Conservation (phyloP, 2,113 vertebrate genomes). For the Oryzias woworae region DNA sequence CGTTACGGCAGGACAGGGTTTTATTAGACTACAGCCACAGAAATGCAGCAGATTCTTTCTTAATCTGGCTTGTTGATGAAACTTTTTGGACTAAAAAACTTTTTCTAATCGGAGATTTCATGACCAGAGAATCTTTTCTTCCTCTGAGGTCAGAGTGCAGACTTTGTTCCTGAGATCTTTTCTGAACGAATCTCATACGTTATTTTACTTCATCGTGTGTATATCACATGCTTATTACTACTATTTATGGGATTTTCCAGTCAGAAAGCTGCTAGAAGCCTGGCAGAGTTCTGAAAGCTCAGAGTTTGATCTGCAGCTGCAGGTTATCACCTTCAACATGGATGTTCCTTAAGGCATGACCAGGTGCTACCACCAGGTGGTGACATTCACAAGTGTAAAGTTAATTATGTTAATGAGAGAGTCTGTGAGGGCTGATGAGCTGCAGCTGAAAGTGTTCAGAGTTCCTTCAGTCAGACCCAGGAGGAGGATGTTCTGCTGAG, state of each 20-base stretch:
- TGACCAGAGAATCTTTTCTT: background rate
- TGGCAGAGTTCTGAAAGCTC: background rate
- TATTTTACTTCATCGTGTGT: constrained; percentile 9
- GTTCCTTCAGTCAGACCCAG: background rate
- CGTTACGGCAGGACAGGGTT: constrained; percentile 8
- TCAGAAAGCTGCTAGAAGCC: too few species aligned
- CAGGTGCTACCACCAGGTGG: constrained; percentile 77
- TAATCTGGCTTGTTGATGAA: too few species aligned
- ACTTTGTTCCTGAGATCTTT: constrained; percentile 3
- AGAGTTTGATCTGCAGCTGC: background rate
- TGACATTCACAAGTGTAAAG: constrained; percentile 76
- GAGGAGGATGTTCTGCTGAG: constrained; percentile 2
- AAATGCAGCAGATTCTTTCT: too few species aligned
- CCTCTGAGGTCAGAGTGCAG: constrained; percentile 28
- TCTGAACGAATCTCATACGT: background rate
- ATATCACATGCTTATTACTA: background rate
- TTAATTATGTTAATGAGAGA: constrained; percentile 70
- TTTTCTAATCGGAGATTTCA: too few species aligned
- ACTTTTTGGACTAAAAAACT: too few species aligned
- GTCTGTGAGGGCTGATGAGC: background rate
- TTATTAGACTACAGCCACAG: too few species aligned
- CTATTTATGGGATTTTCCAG: background rate
- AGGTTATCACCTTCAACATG: background rate
- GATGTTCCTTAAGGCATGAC: constrained; percentile 23
- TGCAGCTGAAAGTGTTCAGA: constrained; percentile 4